Evolutionary conservation across 2,797 vertebrate genomes (phyloP), one percentile per base, ranked within the genome.

Genomic region (Cyclopterus lumpus): DNA sequence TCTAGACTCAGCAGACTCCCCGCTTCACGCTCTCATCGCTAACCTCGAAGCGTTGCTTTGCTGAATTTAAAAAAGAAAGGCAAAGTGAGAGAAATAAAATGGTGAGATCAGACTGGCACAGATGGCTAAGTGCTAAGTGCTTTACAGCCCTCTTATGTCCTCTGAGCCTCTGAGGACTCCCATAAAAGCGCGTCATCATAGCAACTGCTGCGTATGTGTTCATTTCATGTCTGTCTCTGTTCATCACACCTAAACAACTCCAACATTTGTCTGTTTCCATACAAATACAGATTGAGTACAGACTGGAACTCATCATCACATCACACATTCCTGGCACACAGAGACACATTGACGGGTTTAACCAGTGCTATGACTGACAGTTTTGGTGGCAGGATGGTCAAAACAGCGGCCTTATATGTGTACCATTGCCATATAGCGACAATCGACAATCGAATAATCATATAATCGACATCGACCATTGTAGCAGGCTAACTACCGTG

Each of bases 41-140:
- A 53, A 53, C 49, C 49, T 6, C 1, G 11, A 53, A 46, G 18
- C 44, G 18, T 6, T 20, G 48, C 49, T 4, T 24, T 22, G n/a
- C 49, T 24, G 10, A 51, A 22, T 24, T 22, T 51, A 12, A 24
- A 51, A 49, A 51, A 51, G 49, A 26, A 53, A 53, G 2, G 49
- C 22, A 53, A 53, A 12, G 49, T 5, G 4, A 24, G 48, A 22
- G n/a, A 53, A 24, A 53, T 53, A 24, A 6, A 53, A 53, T 53
- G 49, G 28, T 48, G 38, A 22, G 36, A 69, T 65, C 14, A 22
- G 58, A 61, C 8, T 42, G 48, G 48, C 30, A 61, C 57, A 34
- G 53, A 71, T 32, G 32, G 38, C n/a, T n/a, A n/a, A n/a, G n/a
- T n/a, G 65, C 72, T 84, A 67, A 74, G 40, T 65, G 73, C 58